phyloP scores from a whole-genome alignment of 2,888 invertebrate species.

The Tachystola acroxantha region DNA sequence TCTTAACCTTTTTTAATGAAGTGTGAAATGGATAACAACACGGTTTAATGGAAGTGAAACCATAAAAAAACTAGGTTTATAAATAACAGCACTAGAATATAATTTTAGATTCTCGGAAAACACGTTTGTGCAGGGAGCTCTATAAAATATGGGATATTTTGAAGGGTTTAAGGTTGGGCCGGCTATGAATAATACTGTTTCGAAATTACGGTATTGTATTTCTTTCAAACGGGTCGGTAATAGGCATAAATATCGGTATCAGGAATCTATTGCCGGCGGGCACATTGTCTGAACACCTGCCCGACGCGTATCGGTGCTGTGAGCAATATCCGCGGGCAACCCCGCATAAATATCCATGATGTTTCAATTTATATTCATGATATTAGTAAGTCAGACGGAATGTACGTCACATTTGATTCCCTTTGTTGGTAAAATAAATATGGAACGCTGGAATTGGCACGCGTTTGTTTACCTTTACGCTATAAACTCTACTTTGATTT shows the following conservation, averaged over 20 bases:
- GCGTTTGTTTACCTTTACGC: slow-evolving; percentile 8
- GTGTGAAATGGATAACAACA: too few relatives aligned
- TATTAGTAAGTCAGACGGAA: slow-evolving; percentile 71
- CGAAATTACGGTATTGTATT: slow-evolving; percentile 49
- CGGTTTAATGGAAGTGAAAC: too few relatives aligned
- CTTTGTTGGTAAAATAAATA: slow-evolving; percentile 67
- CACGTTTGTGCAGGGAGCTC: too few relatives aligned
- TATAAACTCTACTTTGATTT: slow-evolving; percentile 6
- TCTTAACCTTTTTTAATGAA: too few relatives aligned
- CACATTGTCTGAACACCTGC: slow-evolving; percentile 73
- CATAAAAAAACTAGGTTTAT: too few relatives aligned
- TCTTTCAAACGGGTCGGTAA: slow-evolving; percentile 58
- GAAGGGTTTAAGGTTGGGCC: slow-evolving; percentile 14
- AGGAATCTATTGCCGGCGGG: slow-evolving; percentile 64
- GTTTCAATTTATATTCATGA: slow-evolving; percentile 77
- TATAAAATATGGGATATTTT: slow-evolving; percentile 10
- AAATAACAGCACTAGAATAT: too few relatives aligned
- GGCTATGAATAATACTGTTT: slow-evolving; percentile 22
- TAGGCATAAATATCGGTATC: slow-evolving; percentile 72
- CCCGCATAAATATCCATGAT: slow-evolving; percentile 72
- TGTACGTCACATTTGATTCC: slow-evolving; percentile 72
- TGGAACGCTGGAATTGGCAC: slow-evolving; percentile 15
- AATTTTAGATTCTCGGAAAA: too few relatives aligned
- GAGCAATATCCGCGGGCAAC: slow-evolving; percentile 61
- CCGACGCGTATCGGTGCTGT: slow-evolving; percentile 44